Percentiles rank a stretch among this genome's conserved stretches.
These are phyloP conservation scores for Choloepus hoffmanni DNA, from an alignment of 2,113 vertebrate species.

Conservation along the genomic window DNA sequence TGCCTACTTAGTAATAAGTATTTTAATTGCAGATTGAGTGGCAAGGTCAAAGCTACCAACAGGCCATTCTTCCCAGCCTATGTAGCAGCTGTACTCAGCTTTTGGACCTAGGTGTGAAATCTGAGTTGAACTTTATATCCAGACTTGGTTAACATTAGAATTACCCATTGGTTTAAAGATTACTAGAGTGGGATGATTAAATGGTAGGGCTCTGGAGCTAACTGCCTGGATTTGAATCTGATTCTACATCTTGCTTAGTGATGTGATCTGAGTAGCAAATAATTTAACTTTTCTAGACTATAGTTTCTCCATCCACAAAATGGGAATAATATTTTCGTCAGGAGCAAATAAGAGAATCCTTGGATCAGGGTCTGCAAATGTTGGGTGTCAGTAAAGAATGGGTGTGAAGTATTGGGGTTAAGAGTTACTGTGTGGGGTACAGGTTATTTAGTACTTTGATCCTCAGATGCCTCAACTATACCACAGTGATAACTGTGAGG, in stretches of 20 bases:
- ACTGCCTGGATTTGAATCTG: not conserved
- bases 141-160: not conserved
- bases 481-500: not conserved
- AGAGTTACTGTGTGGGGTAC: not conserved
- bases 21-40: not conserved
- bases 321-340: not conserved
- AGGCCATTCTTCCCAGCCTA: fast-evolving
- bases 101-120: not conserved
- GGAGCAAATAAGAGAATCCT: not conserved
- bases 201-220: not conserved
- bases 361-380: not conserved
- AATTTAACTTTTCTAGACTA: not conserved
- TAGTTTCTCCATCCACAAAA: not conserved
- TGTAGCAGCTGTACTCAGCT: not conserved
- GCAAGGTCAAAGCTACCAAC: not conserved
- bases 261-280: not conserved
- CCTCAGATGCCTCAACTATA: not conserved
- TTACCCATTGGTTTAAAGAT: not conserved
- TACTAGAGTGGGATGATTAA: not conserved
- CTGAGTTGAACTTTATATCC: not conserved
- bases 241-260: not conserved
- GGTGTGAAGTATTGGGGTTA: fast-evolving
- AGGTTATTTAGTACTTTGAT: not conserved
- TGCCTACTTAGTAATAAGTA: not conserved
- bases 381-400: not conserved